Evolutionary conservation across 2,113 vertebrate genomes (phyloP), one percentile per base, ranked within the genome.

Genomic region (Egretta garzetta): DNA sequence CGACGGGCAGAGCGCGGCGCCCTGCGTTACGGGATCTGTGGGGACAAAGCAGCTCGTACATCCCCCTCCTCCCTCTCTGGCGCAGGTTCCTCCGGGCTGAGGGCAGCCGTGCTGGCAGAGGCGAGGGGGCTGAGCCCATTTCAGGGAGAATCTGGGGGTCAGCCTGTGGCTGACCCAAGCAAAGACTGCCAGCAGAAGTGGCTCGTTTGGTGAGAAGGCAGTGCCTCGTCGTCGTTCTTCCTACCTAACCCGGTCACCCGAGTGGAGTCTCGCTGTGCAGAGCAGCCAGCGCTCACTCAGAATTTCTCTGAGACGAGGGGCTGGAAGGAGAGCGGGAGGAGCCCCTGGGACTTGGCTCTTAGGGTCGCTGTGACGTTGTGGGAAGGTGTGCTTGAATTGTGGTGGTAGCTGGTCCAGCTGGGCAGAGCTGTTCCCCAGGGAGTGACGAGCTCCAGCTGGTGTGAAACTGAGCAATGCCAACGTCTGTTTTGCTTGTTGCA

Each of bases 401-500:
- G 16, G 72, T 14, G 9, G 75, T 2, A 11, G 70, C 35, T 3
- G 3, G n/a, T 24, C 18, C 18, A 8, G 30, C 24, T 18, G 67
- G 49, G 80, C 74, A 35, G 80, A 60, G 64, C 64, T 14, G 8
- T 23, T 71, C 70, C 75, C 43, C 4, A 4, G n/a, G 88, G 85
- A 58, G 66, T 3, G 21, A 12, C 6, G 33, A 45, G 58, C 30
- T 2, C 3, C 1, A 52, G 26, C 60, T 75, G 75, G 10, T 30
- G 56, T 37, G 67, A 39, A 33, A 32, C 56, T 12, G 72, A 81
- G 58, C n/a, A 19, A 21, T 67, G 43, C 79, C 52, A 62, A 59
- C 10, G 1, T 21, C 81, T 80, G 35, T 56, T 75, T 52, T 86
- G 10, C 10, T 94, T 67, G n/a, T 98, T 97, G 81, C 98, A 99